Evolutionary conservation across 2,797 vertebrate species (phyloP).

Genomic region (Enteromius unitaeniatus): DNA sequence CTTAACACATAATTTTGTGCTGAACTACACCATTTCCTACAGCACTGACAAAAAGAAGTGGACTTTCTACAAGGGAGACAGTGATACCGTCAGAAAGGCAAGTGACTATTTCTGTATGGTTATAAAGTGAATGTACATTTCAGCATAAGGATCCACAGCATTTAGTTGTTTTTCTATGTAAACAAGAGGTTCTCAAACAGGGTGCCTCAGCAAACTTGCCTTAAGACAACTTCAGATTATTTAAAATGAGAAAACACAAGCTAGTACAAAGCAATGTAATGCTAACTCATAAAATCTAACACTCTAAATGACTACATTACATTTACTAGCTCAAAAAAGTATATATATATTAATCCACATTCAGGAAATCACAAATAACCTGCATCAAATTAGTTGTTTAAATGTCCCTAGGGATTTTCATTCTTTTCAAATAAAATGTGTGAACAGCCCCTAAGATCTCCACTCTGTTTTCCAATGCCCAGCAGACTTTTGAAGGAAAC

Average conservation of each 20-base stretch:
- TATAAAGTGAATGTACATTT: constrained; percentile 2
- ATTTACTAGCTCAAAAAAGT: background rate
- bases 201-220: background rate
- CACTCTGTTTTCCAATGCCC: background rate
- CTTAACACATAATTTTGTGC: constrained; percentile 77
- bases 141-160: too few relatives aligned
- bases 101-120: constrained; percentile 42
- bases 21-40: constrained; percentile 85
- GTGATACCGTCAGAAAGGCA: constrained; percentile 78
- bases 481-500: constrained; percentile 91
- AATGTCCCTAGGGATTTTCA: background rate
- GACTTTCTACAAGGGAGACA: constrained; percentile 89
- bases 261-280: background rate
- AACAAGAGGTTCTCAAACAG: background rate
- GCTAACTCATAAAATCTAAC: background rate
- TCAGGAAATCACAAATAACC: background rate
- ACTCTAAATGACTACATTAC: background rate
- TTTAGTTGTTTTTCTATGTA: background rate
- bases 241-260: background rate
- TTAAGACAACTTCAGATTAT: background rate
- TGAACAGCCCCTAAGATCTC: background rate
- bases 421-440: background rate
- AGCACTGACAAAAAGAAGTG: constrained; percentile 87
- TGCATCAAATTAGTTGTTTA: background rate
- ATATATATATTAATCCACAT: background rate